phyloP scores from a whole-genome alignment of 2,797 vertebrate species.

The Masticophis lateralis region DNA sequence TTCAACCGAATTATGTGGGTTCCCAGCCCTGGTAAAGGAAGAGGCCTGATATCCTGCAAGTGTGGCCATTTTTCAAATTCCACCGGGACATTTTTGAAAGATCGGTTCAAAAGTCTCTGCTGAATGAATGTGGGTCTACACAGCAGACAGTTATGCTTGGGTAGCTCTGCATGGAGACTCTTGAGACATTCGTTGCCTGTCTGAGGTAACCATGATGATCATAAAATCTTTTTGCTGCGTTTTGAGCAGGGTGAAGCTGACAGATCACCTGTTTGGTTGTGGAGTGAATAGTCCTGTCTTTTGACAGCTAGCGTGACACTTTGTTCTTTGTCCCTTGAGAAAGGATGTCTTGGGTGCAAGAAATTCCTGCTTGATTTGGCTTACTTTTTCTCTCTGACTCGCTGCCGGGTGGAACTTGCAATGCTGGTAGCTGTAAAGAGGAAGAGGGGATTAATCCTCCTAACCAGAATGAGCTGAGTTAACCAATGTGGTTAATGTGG shows the following conservation, averaged over 20 bases:
- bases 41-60: background rate
- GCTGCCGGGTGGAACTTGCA: background rate
- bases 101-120: background rate
- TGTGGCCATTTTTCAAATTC: background rate
- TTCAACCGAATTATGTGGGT: background rate
- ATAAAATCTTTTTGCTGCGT: background rate
- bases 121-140: background rate
- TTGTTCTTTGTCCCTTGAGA: background rate
- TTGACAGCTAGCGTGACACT: background rate
- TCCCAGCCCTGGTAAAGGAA: background rate
- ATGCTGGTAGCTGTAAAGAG: background rate
- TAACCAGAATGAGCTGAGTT: background rate
- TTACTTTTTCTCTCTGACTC: background rate
- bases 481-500: slow-evolving; percentile 13
- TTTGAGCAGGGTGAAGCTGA: background rate
- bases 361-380: background rate
- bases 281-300: background rate
- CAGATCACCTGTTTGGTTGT: background rate
- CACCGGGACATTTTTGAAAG: background rate
- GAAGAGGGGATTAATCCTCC: background rate
- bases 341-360: background rate
- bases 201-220: background rate
- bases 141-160: background rate
- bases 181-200: rapidly evolving
- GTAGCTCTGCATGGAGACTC: background rate